phyloP scores from a whole-genome alignment of 2,113 vertebrate species.

The Perca fluviatilis region DNA sequence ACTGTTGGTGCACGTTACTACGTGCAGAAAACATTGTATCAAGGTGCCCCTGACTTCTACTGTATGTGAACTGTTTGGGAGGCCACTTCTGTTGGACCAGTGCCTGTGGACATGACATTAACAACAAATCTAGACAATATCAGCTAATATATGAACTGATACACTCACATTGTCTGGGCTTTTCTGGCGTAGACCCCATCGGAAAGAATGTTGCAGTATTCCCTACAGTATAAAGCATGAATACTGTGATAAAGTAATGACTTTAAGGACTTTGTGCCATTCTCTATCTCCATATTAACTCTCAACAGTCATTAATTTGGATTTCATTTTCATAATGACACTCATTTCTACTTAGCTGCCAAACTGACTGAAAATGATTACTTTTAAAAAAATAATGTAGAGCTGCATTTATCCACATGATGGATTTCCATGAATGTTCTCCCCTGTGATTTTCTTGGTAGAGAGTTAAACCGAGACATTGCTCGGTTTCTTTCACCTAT shows the following conservation, averaged over 20 bases:
- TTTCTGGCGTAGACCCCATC: neutral
- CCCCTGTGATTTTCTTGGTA: constrained; percentile 1
- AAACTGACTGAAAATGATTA: constrained; percentile 24
- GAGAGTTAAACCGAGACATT: neutral
- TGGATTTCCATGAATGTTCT: constrained; percentile 27
- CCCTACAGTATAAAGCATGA: constrained; percentile 9
- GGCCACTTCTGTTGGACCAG: neutral
- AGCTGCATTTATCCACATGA: constrained; percentile 30
- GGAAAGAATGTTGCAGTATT: constrained; percentile 3
- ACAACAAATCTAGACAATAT: neutral
- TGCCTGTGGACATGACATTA: neutral
- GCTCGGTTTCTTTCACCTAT: neutral
- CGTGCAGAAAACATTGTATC: neutral
- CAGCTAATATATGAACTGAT: neutral
- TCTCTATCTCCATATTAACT: constrained; percentile 3
- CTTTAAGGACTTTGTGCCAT: constrained; percentile 10
- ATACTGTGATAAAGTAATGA: constrained; percentile 21
- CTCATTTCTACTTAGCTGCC: constrained; percentile 22
- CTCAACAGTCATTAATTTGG: constrained; percentile 26
- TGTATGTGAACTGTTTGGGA: neutral
- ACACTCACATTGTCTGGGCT: neutral
- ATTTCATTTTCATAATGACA: constrained; percentile 56
- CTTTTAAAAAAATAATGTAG: neutral
- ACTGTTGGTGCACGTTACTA: neutral
- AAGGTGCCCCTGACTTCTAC: neutral